Conservation (phyloP, 2,113 vertebrate species). For the Phyllopteryx taeniolatus region DNA sequence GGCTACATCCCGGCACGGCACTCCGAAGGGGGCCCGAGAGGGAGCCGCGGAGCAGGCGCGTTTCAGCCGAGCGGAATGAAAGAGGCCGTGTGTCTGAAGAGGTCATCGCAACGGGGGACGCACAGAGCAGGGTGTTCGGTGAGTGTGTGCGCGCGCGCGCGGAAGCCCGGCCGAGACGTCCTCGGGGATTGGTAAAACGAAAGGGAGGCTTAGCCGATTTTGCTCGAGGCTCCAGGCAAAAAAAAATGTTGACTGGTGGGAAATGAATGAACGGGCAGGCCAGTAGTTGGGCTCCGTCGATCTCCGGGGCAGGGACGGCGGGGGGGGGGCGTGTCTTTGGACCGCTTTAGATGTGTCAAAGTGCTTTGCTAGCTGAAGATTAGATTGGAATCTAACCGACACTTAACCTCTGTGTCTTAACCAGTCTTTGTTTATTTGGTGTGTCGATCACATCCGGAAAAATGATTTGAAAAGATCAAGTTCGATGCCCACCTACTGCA, state of each 20-base stretch:
- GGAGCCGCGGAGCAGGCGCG: constrained; percentile 47
- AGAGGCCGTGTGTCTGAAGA: constrained; percentile 55
- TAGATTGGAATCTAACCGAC: constrained; percentile 15
- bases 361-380: constrained; percentile 20
- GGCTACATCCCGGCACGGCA: constrained; percentile 40
- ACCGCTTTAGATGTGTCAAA: constrained; percentile 50
- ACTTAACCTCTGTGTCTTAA: constrained; percentile 32
- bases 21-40: constrained; percentile 42
- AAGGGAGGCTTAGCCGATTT: constrained; percentile 53
- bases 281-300: constrained; percentile 35
- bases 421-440: constrained; percentile 13
- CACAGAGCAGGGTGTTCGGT: constrained; percentile 29
- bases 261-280: constrained; percentile 57
- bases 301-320: constrained; percentile 25
- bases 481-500: not conserved
- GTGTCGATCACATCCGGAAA: not conserved
- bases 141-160: constrained; percentile 14
- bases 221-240: constrained; percentile 37
- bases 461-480: not conserved
- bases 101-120: constrained; percentile 61
- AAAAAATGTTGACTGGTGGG: constrained; percentile 61
- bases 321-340: constrained; percentile 8
- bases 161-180: constrained; percentile 17
- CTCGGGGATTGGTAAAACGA: constrained; percentile 39
- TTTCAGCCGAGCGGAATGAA: constrained; percentile 58